Conservation (phyloP, 2,888 invertebrate species). For the Ornithoptera alexandrae region DNA sequence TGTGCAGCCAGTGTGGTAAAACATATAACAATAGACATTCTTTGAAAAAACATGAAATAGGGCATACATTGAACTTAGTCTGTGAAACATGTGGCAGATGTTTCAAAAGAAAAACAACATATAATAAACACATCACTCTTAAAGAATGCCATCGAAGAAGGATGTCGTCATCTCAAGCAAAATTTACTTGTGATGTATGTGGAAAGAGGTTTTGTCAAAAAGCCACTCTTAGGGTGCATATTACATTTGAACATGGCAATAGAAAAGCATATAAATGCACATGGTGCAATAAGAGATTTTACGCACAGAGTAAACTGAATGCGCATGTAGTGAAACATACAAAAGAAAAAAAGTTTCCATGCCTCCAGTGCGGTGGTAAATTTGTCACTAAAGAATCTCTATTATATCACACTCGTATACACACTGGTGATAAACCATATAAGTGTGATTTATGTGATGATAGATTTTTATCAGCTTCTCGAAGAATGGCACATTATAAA, state of each 20-base stretch:
- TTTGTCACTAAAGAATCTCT: slow-evolving; percentile 64
- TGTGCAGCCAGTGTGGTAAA: slow-evolving; percentile 9
- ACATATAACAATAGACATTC: slow-evolving; percentile 13
- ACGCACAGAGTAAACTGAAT: slow-evolving; percentile 56
- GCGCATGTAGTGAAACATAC: slow-evolving; percentile 67
- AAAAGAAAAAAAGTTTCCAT: slow-evolving; percentile 61
- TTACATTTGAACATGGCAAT: slow-evolving; percentile 53
- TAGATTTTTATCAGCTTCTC: slow-evolving; percentile 59
- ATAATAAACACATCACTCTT: slow-evolving; percentile 1
- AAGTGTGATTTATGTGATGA: slow-evolving; percentile 62
- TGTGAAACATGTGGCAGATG: slow-evolving; percentile 8
- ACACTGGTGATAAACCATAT: slow-evolving; percentile 66
- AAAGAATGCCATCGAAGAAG: not conserved
- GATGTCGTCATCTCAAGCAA: slow-evolving; percentile 9
- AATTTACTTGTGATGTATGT: slow-evolving; percentile 12
- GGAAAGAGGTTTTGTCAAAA: slow-evolving; percentile 24
- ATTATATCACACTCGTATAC: slow-evolving; percentile 58
- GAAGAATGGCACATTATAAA: slow-evolving; percentile 59
- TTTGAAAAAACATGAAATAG: slow-evolving; percentile 10
- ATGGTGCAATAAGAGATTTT: slow-evolving; percentile 65
- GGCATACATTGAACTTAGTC: slow-evolving; percentile 1
- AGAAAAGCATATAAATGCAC: slow-evolving; percentile 53
- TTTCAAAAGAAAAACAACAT: slow-evolving; percentile 11
- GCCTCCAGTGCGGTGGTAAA: slow-evolving; percentile 59
- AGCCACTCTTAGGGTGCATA: slow-evolving; percentile 25